phyloP scores from a whole-genome alignment of 2,888 invertebrate species.

The Heterodera filipjevi region DNA sequence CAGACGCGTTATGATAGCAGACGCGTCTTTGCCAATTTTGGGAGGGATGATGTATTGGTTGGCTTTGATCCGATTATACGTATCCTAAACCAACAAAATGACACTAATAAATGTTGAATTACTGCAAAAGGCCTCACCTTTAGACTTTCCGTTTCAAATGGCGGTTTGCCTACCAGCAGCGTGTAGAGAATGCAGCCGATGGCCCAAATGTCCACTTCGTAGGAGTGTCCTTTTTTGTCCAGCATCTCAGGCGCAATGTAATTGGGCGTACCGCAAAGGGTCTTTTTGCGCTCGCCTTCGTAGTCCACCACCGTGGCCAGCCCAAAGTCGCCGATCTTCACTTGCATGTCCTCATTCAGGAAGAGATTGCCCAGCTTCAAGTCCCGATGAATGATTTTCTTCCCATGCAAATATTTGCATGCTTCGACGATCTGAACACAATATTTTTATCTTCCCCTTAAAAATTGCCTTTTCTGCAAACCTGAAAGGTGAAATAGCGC shows the following conservation, averaged over 20 bases:
- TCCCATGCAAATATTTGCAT: conserved; percentile 87
- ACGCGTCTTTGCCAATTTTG: conserved; percentile 52
- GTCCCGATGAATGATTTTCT: conserved; percentile 93
- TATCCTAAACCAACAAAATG: conserved; percentile 73
- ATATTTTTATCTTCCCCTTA: too few species aligned
- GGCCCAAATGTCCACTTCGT: conserved; percentile 98
- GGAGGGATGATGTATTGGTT: conserved; percentile 78
- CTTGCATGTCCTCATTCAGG: conserved; percentile 86
- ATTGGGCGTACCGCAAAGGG: conserved; percentile 98
- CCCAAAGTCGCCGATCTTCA: conserved; percentile 97
- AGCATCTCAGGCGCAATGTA: conserved; percentile 97
- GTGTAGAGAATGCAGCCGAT: conserved; percentile 80
- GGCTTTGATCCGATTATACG: conserved; percentile 89
- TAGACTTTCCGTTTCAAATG: conserved; percentile 92
- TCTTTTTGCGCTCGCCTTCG: conserved; percentile 82
- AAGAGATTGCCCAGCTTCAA: conserved; percentile 96
- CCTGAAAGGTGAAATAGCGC: conserved; percentile 91
- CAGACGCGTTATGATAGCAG: conserved; percentile 67
- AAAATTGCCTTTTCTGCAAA: too few species aligned
- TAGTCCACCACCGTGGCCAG: conserved; percentile 89
- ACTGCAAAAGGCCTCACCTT: conserved; percentile 66
- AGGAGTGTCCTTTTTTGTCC: conserved; percentile 94
- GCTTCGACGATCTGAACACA: conserved; percentile 74
- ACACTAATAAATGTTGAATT: not conserved
- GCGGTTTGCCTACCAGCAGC: conserved; percentile 90